phyloP scores from a whole-genome alignment of 2,888 invertebrate genomes.

The Cordilura impudica region DNA sequence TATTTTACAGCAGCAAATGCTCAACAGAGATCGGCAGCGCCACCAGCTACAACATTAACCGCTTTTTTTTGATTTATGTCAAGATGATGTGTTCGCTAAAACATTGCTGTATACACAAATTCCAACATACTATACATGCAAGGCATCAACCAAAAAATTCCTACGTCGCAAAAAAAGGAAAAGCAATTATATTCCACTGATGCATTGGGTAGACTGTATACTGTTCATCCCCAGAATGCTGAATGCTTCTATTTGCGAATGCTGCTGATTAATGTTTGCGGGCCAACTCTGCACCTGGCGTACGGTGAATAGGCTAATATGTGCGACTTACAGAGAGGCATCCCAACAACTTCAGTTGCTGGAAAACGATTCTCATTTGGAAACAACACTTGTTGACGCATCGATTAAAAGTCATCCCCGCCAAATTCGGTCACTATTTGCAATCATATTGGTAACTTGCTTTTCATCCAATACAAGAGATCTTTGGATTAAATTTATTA shows the following conservation, averaged over 20 bases:
- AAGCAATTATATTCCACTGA: too few relatives aligned
- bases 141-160: too few relatives aligned
- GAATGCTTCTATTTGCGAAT: too few relatives aligned
- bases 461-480: neutral
- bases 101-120: too few relatives aligned
- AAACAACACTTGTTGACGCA: conserved; percentile 21
- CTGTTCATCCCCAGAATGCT: too few relatives aligned
- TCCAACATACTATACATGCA: too few relatives aligned
- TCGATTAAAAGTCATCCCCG: neutral
- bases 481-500: conserved; percentile 11
- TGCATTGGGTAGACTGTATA: too few relatives aligned
- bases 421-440: conserved; percentile 28
- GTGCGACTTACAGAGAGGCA: conserved; percentile 27
- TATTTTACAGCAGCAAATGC: neutral
- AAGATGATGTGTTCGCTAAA: too few relatives aligned
- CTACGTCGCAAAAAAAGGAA: too few relatives aligned
- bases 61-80: conserved; percentile 71
- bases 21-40: conserved; percentile 10
- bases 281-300: too few relatives aligned
- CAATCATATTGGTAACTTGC: conserved; percentile 24
- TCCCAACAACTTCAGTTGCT: conserved; percentile 18
- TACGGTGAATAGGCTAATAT: conserved; percentile 13
- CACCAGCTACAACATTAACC: conserved; percentile 67
- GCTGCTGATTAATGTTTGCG: too few relatives aligned
- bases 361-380: conserved; percentile 42